Evolutionary conservation across 2,888 invertebrate genomes (phyloP), one percentile per base, ranked within the genome.

Genomic region (Lycaena phlaeas): DNA sequence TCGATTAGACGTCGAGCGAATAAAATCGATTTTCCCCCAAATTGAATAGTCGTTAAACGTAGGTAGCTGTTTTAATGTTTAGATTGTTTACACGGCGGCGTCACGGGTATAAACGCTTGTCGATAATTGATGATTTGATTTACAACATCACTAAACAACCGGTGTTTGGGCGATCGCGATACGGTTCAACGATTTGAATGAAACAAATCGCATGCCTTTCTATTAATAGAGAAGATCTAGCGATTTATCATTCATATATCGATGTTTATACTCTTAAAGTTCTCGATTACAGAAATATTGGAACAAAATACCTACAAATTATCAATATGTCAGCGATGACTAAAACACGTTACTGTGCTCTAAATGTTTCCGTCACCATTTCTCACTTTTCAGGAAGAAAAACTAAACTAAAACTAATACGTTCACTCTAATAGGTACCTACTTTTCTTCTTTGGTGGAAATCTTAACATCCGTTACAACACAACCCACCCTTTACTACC

Each of bases 41-140:
- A 82, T 81, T 73, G 69, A 73, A 78, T 67, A 72, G 65, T 68
- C 79, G 72, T 82, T 69, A 82, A 82, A 74, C 61, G 65, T 73
- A 74, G 75, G 74, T 74, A 76, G 78, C 71, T 65, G 73, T 74
- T 81, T 82, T 79, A 78, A 75, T 71, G 78, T 73, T 61, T 65
- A 65, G 54, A 75, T 76, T 82, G 84, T 82, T 84, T 84, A 84
- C 82, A 75, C 59, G 74, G 81, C 76, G 84, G 82, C 81, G 76
- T 81, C 73, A 69, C 76, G 69, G 75, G 79, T 72, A 78, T 84
- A 82, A 82, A 84, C 84, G 74, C 66, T 75, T 74, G 76, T 76
- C 79, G 76, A 79, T 82, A 84, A 82, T 84, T 82, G 84, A 82
- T 78, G 81, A 82, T 78, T 81, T 84, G 84, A 84, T 84, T 82